phyloP scores from a whole-genome alignment of 2,797 vertebrate genomes.

The Etheostoma perlongum region DNA sequence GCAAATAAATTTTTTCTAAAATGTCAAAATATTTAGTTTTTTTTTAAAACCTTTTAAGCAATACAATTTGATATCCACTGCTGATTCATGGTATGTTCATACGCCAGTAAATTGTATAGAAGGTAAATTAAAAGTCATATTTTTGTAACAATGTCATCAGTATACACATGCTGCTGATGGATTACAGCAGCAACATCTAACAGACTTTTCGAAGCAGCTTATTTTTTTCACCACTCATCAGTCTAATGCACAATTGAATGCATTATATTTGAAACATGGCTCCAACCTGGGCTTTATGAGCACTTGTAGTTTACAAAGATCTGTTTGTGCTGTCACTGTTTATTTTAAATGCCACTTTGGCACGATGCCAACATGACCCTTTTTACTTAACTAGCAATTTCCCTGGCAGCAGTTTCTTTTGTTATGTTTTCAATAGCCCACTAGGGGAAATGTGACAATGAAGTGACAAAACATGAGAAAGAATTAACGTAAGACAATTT shows the following conservation, averaged over 20 bases:
- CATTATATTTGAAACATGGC: conserved; percentile 17
- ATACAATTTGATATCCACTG: no score
- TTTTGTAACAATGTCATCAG: neutral
- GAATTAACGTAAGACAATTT: neutral
- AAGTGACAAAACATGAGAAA: conserved; percentile 21
- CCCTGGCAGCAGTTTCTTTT: conserved; percentile 9
- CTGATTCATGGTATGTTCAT: neutral
- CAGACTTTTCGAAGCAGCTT: conserved; percentile 8
- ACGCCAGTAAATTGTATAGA: neutral
- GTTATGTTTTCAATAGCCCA: neutral
- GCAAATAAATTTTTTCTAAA: neutral
- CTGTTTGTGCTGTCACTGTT: conserved; percentile 20
- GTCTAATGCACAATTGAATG: conserved; percentile 2
- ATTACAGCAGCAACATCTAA: neutral
- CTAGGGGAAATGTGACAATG: conserved; percentile 5
- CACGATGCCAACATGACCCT: neutral
- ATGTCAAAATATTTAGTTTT: neutral
- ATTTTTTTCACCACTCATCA: conserved; percentile 4
- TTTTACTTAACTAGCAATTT: conserved; percentile 5
- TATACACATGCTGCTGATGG: neutral
- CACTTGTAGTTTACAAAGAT: conserved; percentile 14
- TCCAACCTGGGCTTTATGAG: conserved; percentile 11
- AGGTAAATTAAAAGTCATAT: neutral
- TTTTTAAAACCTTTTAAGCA: neutral
- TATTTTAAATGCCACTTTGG: conserved; percentile 46